These are phyloP conservation scores for Zosterops japonicus DNA, from an alignment of 2,113 vertebrate genomes.

Conservation along the genomic window DNA sequence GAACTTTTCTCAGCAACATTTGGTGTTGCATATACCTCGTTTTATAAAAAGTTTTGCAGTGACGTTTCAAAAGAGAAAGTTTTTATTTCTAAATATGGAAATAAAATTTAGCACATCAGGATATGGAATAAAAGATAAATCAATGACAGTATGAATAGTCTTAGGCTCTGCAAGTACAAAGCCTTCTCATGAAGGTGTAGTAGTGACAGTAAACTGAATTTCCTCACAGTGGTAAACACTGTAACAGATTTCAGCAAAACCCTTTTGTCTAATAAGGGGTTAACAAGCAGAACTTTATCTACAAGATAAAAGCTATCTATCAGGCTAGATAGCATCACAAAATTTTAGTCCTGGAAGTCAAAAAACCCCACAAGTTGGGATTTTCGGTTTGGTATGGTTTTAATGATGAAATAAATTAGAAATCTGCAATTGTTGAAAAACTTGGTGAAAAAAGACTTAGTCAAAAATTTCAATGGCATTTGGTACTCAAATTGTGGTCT, in stretches of 20 bases:
- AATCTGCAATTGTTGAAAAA: not conserved
- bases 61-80: not conserved
- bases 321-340: not conserved
- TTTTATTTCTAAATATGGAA: not conserved
- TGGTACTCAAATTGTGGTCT: not conserved
- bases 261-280: not conserved
- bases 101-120: not conserved
- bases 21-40: not conserved
- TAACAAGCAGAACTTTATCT: not conserved
- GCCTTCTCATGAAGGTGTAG: not conserved
- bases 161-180: not conserved
- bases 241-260: not conserved
- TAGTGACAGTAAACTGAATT: not conserved
- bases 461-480: accelerated
- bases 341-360: not conserved
- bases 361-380: accelerated
- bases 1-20: not conserved
- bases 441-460: not conserved
- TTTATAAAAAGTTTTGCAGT: not conserved
- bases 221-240: not conserved
- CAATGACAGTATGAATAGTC: not conserved
- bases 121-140: not conserved
- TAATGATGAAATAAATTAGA: not conserved
- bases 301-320: no score
- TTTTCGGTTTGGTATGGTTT: not conserved